Conservation (phyloP, 2,113 vertebrate species). For the Oriolus oriolus region DNA sequence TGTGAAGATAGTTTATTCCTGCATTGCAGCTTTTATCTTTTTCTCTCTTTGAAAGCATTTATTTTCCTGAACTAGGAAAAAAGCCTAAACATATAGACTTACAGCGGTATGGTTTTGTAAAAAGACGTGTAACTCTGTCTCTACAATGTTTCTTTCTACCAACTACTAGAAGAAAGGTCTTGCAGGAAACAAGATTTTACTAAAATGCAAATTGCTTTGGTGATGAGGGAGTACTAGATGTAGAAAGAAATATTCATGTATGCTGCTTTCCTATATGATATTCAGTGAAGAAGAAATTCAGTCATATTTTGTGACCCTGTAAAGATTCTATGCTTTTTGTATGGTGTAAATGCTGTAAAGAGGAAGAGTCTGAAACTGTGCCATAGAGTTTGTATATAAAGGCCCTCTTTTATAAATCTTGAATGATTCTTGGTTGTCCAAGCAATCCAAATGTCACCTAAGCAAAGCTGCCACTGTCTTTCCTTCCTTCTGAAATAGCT, state of each 20-base stretch:
- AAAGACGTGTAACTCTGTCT: background rate
- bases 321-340: background rate
- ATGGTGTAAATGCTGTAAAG: background rate
- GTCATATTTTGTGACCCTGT: fast-evolving
- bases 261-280: background rate
- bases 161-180: background rate
- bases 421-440: background rate
- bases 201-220: background rate
- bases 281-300: background rate
- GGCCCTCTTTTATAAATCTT: background rate
- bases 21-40: background rate
- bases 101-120: background rate
- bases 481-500: no score
- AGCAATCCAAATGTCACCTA: background rate
- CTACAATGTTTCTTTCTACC: background rate
- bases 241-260: background rate
- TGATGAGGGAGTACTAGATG: background rate
- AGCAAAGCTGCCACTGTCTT: background rate
- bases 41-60: background rate
- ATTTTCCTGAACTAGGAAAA: background rate
- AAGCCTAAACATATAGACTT: background rate
- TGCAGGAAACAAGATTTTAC: background rate
- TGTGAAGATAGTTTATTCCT: background rate
- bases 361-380: background rate
- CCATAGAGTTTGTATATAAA: background rate